Evolutionary conservation across 2,888 invertebrate genomes (phyloP).

Genomic region (Phalera bucephala): DNA sequence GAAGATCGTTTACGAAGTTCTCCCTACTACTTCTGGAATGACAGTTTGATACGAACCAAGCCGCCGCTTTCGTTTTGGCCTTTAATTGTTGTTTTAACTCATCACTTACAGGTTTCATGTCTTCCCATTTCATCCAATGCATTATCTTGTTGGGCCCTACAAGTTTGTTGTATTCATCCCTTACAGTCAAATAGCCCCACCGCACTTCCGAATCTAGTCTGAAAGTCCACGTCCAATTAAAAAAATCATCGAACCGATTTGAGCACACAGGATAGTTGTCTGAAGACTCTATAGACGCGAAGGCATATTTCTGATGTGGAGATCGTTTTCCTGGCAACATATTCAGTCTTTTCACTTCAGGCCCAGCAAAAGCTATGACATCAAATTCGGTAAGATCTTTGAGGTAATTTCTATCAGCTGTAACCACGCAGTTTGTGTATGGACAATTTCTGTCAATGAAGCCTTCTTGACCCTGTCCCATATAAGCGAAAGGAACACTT

Average conservation of each 20-base stretch:
- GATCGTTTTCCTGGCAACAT: conserved; percentile 43
- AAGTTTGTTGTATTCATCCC: too few species aligned
- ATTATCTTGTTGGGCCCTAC: too few species aligned
- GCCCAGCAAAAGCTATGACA: conserved; percentile 54
- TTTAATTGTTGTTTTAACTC: too few species aligned
- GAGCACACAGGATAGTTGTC: conserved; percentile 53
- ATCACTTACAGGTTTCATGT: too few species aligned
- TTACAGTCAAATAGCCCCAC: conserved; percentile 52
- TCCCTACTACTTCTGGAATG: too few species aligned
- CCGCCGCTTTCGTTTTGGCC: too few species aligned
- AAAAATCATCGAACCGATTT: conserved; percentile 44
- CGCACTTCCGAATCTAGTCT: conserved; percentile 53
- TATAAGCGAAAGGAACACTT: conserved; percentile 42
- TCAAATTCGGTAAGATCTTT: conserved; percentile 50
- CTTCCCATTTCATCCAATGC: too few species aligned
- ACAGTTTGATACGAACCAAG: too few species aligned
- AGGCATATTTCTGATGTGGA: conserved; percentile 56
- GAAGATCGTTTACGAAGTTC: too few species aligned
- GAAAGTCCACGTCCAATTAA: conserved; percentile 73
- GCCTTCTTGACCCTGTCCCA: conserved; percentile 35
- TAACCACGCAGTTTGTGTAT: conserved; percentile 59
- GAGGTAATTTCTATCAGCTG: conserved; percentile 36
- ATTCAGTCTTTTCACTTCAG: conserved; percentile 32
- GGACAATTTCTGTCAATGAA: conserved; percentile 50
- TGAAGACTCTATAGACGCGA: conserved; percentile 58